A percentile compares a stretch with the other conserved stretches of the same genome.
Conservation (phyloP, 2,797 vertebrate genomes). For the Aselliscus stoliczkanus region DNA sequence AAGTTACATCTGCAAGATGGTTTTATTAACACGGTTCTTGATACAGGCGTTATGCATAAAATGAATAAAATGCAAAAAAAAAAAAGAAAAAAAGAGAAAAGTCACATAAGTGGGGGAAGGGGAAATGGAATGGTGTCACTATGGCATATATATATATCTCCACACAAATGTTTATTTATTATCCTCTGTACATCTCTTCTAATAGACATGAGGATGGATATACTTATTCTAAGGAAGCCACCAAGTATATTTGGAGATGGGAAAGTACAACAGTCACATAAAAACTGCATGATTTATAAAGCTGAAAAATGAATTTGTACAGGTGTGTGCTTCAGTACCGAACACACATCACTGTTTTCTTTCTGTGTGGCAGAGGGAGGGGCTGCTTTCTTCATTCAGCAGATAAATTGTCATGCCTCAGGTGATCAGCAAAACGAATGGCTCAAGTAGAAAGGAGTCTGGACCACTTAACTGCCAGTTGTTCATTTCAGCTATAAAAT, state of each 20-base stretch:
- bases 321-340: neutral
- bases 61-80: neutral
- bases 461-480: constrained; percentile 38
- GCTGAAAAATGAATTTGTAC: neutral
- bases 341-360: neutral
- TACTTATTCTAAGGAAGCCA: neutral
- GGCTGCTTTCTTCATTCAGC: constrained; percentile 12
- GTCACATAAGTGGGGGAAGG: neutral
- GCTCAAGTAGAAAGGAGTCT: constrained; percentile 3
- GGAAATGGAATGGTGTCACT: neutral
- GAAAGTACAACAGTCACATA: neutral
- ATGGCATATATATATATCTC: neutral
- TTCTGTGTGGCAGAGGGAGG: neutral
- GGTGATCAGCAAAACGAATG: constrained; percentile 61
- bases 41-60: neutral
- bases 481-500: constrained; percentile 30
- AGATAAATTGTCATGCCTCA: constrained; percentile 37
- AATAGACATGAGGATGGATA: neutral
- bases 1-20: neutral
- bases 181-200: neutral
- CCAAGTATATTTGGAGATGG: neutral
- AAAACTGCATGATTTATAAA: constrained; percentile 18
- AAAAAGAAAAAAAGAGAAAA: neutral
- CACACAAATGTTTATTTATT: neutral
- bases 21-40: constrained; percentile 40